Evolutionary conservation across 37 sponge, comb jelly and placozoan genomes (phyloP).

Genomic region (Mnemiopsis leidyi): DNA sequence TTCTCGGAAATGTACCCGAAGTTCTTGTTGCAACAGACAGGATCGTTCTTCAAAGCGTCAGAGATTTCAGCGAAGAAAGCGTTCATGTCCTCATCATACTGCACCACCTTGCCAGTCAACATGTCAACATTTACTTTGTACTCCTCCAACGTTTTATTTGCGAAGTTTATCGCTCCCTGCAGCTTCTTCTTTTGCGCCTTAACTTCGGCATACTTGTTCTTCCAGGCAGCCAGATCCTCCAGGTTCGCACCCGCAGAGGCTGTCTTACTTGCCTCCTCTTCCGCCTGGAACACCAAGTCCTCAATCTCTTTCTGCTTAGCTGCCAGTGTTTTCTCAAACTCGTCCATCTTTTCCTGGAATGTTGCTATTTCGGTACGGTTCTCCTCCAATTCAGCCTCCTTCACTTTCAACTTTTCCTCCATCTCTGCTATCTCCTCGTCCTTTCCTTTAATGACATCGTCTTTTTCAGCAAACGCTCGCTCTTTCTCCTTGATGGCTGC

Average conservation of each 20-base stretch:
- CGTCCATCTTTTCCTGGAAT: constrained; percentile 62
- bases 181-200: constrained; percentile 64
- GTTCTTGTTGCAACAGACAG: constrained; percentile 62
- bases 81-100: constrained; percentile 59
- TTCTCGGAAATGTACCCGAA: constrained; percentile 60
- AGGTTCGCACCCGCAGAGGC: constrained; percentile 58
- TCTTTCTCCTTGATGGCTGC: constrained; percentile 75
- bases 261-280: constrained; percentile 58
- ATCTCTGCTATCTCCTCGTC: constrained; percentile 79
- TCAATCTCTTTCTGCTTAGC: constrained; percentile 61
- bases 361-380: constrained; percentile 49
- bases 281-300: constrained; percentile 60
- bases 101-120: constrained; percentile 55
- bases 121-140: constrained; percentile 62
- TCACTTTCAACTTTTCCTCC: constrained; percentile 86
- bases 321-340: constrained; percentile 48
- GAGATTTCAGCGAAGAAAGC: constrained; percentile 33
- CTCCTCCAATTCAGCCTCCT: constrained; percentile 75
- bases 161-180: constrained; percentile 62
- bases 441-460: constrained; percentile 87
- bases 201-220: constrained; percentile 53
- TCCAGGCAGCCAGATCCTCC: constrained; percentile 58
- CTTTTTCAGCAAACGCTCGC: constrained; percentile 68
- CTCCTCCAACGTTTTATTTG: constrained; percentile 51
- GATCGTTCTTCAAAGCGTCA: constrained; percentile 44